Conservation (phyloP, 1,140 invertebrate genomes). For the Panagrolaimus sp. region DNA sequence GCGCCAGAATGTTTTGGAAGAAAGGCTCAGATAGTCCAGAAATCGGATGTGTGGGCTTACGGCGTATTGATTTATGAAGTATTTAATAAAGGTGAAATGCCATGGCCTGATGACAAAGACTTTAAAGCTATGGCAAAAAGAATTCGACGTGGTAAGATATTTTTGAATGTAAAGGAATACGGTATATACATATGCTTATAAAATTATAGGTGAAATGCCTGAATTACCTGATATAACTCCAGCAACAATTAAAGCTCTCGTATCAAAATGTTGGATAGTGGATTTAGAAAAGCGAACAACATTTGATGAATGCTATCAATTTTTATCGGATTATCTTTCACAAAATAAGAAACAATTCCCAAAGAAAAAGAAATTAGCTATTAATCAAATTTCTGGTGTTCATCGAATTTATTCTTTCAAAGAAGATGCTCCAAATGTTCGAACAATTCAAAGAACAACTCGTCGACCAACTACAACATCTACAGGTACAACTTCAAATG, state of each 20-base stretch:
- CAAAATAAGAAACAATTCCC: not conserved
- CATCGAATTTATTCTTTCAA: not conserved
- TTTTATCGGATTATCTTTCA: not conserved
- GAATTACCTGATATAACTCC: not conserved
- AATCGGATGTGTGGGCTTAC: slow-evolving; percentile 59
- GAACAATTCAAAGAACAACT: not conserved
- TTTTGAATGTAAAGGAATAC: too few species aligned
- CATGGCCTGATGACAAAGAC: slow-evolving; percentile 28
- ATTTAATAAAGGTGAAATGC: slow-evolving; percentile 38
- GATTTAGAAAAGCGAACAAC: not conserved
- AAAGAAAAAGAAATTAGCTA: not conserved
- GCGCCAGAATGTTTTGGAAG: slow-evolving; percentile 84
- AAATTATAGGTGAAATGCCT: not conserved
- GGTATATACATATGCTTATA: too few species aligned
- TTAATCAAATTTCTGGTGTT: not conserved
- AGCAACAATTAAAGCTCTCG: not conserved
- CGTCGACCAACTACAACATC: not conserved
- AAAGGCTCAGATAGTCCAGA: slow-evolving; percentile 5
- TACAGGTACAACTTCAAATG: too few species aligned
- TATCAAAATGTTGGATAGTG: slow-evolving; percentile 2
- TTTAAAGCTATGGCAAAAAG: slow-evolving; percentile 15
- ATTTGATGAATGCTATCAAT: slow-evolving; percentile 6
- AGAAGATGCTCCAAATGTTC: not conserved
- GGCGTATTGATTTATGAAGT: slow-evolving; percentile 61
- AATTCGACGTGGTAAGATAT: not conserved